Conservation (phyloP, 2,797 vertebrate genomes). For the Hoplostethus atlanticus region DNA sequence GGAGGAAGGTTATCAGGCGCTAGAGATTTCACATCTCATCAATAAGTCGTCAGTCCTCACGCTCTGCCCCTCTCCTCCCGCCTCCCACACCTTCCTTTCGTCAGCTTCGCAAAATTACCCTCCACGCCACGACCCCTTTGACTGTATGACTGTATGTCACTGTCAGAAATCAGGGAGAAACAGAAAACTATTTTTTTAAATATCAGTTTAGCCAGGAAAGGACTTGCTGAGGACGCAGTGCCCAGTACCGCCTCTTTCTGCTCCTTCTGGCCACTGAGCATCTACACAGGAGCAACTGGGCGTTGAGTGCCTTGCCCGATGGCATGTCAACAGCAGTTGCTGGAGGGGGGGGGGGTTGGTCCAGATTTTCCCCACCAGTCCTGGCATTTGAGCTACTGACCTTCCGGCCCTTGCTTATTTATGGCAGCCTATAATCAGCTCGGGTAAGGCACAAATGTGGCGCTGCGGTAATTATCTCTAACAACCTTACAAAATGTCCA, state of each 20-base stretch:
- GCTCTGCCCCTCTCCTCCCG: conserved; percentile 54
- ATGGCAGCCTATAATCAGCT: conserved; percentile 57
- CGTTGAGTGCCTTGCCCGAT: neutral
- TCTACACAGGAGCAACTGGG: neutral
- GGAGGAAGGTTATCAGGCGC: conserved; percentile 66
- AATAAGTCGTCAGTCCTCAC: conserved; percentile 72
- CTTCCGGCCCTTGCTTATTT: conserved; percentile 45
- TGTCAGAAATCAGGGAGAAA: conserved; percentile 38
- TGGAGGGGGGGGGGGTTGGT: conserved; percentile 33
- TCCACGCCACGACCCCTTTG: conserved; percentile 24
- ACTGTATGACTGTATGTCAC: conserved; percentile 21
- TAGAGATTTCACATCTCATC: conserved; percentile 74
- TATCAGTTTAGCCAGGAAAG: conserved; percentile 25
- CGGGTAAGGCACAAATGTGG: conserved; percentile 42
- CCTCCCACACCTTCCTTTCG: conserved; percentile 52
- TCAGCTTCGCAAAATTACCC: conserved; percentile 50
- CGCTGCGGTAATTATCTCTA: conserved; percentile 51
- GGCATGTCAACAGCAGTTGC: neutral
- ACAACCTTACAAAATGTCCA: conserved; percentile 15
- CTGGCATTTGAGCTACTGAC: conserved; percentile 32
- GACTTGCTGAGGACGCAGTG: conserved; percentile 16
- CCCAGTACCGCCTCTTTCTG: conserved; percentile 8
- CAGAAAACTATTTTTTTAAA: conserved; percentile 27
- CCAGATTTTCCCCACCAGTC: conserved; percentile 27
- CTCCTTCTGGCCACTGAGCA: conserved; percentile 3